Percentiles rank a stretch among this genome's conserved stretches.
These are phyloP conservation scores for Catocala sponsa DNA, from an alignment of 2,888 invertebrate species.

Conservation along the genomic window DNA sequence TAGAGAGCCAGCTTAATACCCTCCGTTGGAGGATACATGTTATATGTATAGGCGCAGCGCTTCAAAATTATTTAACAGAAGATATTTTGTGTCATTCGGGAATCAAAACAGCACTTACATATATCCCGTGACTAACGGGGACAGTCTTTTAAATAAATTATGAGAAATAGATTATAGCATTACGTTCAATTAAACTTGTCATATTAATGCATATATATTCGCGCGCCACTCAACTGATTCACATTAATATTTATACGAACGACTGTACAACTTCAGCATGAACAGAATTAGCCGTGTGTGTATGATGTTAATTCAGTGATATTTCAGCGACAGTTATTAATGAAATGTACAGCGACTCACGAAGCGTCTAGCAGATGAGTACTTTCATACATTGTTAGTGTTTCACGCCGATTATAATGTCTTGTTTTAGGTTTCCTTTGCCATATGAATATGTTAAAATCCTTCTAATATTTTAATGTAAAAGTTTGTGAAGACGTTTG, in stretches of 20 bases:
- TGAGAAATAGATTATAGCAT: no score
- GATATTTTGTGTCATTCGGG: no score
- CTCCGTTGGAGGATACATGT: no score
- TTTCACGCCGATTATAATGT: background rate
- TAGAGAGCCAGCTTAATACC: no score
- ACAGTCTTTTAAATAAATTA: no score
- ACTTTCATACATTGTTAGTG: constrained; percentile 12
- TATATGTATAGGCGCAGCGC: no score
- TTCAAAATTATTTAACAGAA: no score
- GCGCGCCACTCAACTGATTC: background rate
- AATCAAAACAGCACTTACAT: no score
- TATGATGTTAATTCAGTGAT: constrained; percentile 3
- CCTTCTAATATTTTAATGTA: no score
- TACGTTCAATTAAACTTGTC: background rate
- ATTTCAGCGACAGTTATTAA: constrained; percentile 2
- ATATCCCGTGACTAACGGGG: no score
- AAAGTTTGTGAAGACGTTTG: no score
- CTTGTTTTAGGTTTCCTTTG: background rate
- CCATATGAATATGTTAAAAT: constrained; percentile 1
- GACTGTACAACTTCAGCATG: constrained; percentile 1
- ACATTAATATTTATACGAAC: background rate
- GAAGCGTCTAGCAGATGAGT: constrained; percentile 11
- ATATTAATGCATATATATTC: background rate
- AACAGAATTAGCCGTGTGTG: constrained; percentile 4
- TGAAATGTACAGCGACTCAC: background rate